phyloP scores from a whole-genome alignment of 1,140 invertebrate species.

The Chironomus striatipennis region DNA sequence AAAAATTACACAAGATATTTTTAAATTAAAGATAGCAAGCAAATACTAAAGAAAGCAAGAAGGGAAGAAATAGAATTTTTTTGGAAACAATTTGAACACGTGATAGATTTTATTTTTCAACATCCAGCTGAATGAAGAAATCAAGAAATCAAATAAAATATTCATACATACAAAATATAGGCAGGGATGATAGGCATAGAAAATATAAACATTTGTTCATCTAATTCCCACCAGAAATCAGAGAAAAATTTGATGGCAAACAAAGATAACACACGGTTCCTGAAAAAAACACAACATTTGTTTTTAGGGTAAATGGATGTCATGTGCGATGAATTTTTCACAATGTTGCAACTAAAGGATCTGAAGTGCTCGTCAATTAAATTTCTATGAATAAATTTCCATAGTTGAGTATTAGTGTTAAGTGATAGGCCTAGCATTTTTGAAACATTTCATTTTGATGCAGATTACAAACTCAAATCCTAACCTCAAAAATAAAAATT shows the following conservation, averaged over 20 bases:
- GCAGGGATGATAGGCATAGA: background rate
- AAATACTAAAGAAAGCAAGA: background rate
- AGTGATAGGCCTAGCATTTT: too few species aligned
- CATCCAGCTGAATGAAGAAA: background rate
- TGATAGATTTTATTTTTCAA: background rate
- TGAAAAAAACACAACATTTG: background rate
- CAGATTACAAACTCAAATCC: too few species aligned
- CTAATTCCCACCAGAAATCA: conserved; percentile 23
- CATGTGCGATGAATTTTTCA: conserved; percentile 5
- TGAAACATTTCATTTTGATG: too few species aligned
- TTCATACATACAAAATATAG: background rate
- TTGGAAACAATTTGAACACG: background rate
- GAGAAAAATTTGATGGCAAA: conserved; percentile 3
- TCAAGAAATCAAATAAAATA: conserved; percentile 22
- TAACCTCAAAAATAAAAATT: too few species aligned
- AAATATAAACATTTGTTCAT: conserved; percentile 22
- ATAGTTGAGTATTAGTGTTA: too few species aligned
- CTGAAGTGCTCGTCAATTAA: background rate
- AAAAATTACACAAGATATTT: background rate
- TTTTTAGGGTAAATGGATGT: background rate
- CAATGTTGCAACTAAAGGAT: too few species aligned
- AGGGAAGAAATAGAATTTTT: background rate
- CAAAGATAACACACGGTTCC: conserved; percentile 15
- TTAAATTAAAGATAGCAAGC: background rate
- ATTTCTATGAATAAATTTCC: background rate